Conservation (phyloP, 2,888 invertebrate species). For the Drosophila rubida region DNA sequence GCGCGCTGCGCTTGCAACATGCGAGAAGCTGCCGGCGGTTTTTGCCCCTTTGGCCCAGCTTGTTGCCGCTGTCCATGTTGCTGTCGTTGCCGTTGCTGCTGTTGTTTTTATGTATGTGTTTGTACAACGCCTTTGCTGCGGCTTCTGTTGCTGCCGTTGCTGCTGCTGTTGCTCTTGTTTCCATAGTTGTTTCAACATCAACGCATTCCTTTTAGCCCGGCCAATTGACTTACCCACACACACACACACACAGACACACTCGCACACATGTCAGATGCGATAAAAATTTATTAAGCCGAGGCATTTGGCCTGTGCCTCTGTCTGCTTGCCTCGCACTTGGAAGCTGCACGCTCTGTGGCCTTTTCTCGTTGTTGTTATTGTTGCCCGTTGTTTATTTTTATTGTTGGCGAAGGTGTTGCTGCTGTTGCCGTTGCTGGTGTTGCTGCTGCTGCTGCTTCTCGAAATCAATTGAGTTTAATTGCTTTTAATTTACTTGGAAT, state of each 20-base stretch:
- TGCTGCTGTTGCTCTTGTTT: conserved; percentile 53
- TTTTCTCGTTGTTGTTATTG: conserved; percentile 3
- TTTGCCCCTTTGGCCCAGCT: conserved; percentile 47
- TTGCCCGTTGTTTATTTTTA: conserved; percentile 68
- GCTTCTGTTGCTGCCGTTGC: conserved; percentile 62
- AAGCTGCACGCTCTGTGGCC: too few relatives aligned
- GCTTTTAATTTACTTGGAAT: conserved; percentile 78
- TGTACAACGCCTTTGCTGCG: conserved; percentile 27
- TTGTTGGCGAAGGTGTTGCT: conserved; percentile 64
- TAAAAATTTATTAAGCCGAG: conserved; percentile 74
- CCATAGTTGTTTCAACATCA: conserved; percentile 72
- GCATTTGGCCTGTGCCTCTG: conserved; percentile 65
- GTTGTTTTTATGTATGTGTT: conserved; percentile 32
- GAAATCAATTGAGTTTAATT: conserved; percentile 79
- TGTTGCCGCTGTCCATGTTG: conserved; percentile 23
- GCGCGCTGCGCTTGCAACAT: conserved; percentile 50
- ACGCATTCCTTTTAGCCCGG: conserved; percentile 70
- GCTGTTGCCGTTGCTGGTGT: conserved; percentile 41
- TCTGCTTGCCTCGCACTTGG: conserved; percentile 19
- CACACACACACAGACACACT: conserved; percentile 42
- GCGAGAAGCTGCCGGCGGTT: conserved; percentile 51
- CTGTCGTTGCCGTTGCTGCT: conserved; percentile 24
- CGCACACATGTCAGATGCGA: conserved; percentile 45
- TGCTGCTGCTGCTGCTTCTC: conserved; percentile 58
- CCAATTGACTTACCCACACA: conserved; percentile 58